Percentiles rank a stretch among this genome's conserved stretches.
Conservation (phyloP, 2,888 invertebrate genomes). For the Eristalis tenax region DNA sequence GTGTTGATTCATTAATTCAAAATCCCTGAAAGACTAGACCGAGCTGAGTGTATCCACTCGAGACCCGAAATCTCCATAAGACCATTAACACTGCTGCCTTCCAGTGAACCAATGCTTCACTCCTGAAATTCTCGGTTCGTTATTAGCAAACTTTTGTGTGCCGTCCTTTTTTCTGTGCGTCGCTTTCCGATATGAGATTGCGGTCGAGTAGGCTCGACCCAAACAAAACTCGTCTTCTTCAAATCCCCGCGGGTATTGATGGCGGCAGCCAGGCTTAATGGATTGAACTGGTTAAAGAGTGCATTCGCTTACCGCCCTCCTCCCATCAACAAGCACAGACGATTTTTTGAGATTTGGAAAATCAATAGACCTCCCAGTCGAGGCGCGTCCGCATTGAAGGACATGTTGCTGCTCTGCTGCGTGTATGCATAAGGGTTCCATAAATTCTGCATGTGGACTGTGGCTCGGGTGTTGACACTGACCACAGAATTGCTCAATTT, state of each 20-base stretch:
- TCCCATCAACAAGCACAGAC: neutral
- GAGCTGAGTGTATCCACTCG: conserved; percentile 11
- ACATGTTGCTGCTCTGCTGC: neutral
- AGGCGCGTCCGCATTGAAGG: too few relatives aligned
- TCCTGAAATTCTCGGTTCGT: neutral
- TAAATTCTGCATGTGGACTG: neutral
- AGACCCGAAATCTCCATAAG: conserved; percentile 29
- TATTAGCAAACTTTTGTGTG: neutral
- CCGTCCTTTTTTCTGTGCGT: neutral
- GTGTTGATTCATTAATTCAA: conserved; percentile 64
- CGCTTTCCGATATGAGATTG: neutral
- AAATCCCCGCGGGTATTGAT: neutral
- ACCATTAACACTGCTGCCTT: conserved; percentile 56
- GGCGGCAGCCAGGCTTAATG: neutral
- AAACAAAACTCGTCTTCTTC: neutral
- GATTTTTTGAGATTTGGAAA: neutral
- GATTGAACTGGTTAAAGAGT: neutral
- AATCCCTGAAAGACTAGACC: conserved; percentile 45
- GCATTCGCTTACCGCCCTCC: neutral
- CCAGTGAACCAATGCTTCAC: neutral
- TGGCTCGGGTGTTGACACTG: neutral
- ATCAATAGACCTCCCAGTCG: neutral
- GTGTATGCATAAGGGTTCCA: neutral
- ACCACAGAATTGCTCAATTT: conserved; percentile 10
- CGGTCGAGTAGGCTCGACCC: neutral